phyloP scores from a whole-genome alignment of 2,888 invertebrate species.

The Horisme vitalbata region DNA sequence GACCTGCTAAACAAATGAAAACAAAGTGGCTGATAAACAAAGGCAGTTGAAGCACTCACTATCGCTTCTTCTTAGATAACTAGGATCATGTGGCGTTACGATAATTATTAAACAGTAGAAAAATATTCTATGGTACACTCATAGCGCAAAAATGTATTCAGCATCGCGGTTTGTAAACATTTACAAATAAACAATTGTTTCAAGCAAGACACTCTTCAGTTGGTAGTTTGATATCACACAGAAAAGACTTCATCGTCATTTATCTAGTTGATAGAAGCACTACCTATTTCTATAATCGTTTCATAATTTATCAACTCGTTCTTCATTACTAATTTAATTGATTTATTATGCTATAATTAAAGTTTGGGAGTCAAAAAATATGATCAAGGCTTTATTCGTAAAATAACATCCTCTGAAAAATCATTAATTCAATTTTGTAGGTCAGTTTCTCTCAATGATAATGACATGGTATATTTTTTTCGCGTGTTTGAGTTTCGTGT shows the following conservation, averaged over 20 bases:
- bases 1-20: conserved; percentile 46
- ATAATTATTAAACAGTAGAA: too few relatives aligned
- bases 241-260: conserved; percentile 24
- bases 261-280: too few relatives aligned
- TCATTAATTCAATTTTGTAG: too few relatives aligned
- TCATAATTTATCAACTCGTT: too few relatives aligned
- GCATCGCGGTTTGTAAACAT: conserved; percentile 71
- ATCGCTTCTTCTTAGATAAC: too few relatives aligned
- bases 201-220: conserved; percentile 51
- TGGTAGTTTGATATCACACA: conserved; percentile 41
- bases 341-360: too few relatives aligned
- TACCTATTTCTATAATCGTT: too few relatives aligned
- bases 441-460: neutral
- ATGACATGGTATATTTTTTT: conserved; percentile 40
- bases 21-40: too few relatives aligned
- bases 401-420: neutral
- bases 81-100: too few relatives aligned
- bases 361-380: too few relatives aligned
- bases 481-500: conserved; percentile 39
- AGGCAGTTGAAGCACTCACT: too few relatives aligned
- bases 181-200: conserved; percentile 45
- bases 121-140: conserved; percentile 46
- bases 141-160: conserved; percentile 52
- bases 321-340: too few relatives aligned
- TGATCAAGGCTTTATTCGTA: neutral